Conservation (phyloP, 2,113 vertebrate genomes). For the Ahaetulla prasina region DNA sequence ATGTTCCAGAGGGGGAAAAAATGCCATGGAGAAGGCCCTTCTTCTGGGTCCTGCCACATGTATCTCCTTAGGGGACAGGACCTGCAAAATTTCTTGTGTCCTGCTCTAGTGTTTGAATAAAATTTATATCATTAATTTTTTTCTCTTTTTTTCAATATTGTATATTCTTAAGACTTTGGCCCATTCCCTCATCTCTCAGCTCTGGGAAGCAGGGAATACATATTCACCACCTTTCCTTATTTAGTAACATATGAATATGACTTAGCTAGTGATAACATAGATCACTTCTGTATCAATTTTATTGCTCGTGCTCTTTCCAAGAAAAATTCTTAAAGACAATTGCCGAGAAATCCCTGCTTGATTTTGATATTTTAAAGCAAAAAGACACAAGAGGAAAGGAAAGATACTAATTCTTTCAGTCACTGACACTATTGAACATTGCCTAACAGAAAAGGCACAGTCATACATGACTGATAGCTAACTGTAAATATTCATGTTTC, state of each 20-base stretch:
- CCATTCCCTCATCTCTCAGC: neutral
- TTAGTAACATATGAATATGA: neutral
- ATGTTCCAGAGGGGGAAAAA: too few relatives aligned
- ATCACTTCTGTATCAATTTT: neutral
- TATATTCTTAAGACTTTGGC: neutral
- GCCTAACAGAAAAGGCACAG: neutral
- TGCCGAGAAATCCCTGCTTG: neutral
- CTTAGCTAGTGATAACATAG: neutral
- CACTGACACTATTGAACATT: neutral
- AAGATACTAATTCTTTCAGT: neutral
- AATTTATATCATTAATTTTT: neutral
- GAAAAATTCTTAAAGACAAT: neutral
- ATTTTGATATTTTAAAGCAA: neutral
- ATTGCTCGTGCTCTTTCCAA: neutral
- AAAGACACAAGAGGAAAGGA: neutral
- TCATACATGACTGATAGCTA: neutral
- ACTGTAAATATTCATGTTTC: neutral
- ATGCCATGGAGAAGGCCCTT: too few relatives aligned
- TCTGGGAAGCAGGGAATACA: neutral
- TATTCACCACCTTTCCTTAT: neutral
- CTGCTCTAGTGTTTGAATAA: neutral
- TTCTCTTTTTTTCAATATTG: neutral
- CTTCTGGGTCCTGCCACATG: too few relatives aligned
- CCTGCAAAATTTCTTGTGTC: too few relatives aligned
- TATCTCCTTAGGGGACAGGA: too few relatives aligned